Conservation (phyloP, 2,113 vertebrate genomes). For the Dinomys branickii region DNA sequence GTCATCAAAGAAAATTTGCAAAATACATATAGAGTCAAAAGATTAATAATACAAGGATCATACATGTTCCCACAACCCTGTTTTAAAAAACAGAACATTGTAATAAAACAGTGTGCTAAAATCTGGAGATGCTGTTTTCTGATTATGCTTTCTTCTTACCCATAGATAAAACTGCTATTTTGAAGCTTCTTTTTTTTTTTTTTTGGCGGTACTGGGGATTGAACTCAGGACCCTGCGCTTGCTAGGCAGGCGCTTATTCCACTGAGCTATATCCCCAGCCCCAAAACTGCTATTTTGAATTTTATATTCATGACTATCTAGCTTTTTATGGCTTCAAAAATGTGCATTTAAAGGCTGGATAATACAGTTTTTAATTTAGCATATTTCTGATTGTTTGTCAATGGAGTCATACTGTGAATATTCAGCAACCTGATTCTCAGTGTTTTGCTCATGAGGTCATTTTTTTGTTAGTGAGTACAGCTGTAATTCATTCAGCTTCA, state of each 20-base stretch:
- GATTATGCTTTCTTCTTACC: background rate
- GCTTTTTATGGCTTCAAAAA: constrained; percentile 36
- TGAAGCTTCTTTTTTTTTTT: no score
- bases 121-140: background rate
- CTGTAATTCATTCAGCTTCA: background rate
- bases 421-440: background rate
- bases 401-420: background rate
- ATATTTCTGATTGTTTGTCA: constrained; percentile 21
- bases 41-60: background rate
- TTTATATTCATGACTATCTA: constrained; percentile 23
- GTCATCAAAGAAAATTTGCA: constrained; percentile 1
- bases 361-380: constrained; percentile 38
- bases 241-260: no score
- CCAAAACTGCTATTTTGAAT: background rate
- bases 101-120: background rate
- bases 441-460: background rate
- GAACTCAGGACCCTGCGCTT: no score
- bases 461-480: background rate
- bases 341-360: constrained; percentile 9
- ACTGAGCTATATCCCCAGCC: no score
- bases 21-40: background rate
- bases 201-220: no score
- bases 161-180: background rate
- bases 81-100: constrained; percentile 53
- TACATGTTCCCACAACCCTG: background rate